phyloP scores from a whole-genome alignment of 2,888 invertebrate genomes.

The Clistopyga incitator region DNA sequence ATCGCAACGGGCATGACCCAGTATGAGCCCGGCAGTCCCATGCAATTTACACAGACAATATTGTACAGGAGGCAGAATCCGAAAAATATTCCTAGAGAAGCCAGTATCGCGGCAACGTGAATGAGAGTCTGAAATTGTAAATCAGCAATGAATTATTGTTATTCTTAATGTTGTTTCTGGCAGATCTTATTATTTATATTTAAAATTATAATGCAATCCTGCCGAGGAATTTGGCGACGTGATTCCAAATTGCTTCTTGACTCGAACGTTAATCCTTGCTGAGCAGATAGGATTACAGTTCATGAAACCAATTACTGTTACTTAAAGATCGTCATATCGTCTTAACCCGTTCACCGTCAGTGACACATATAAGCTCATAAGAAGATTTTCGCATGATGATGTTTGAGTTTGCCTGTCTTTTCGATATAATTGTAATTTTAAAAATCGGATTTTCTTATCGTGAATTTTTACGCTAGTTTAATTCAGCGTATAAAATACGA shows the following conservation, averaged over 20 bases:
- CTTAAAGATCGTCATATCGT: too few relatives aligned
- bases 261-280: too few relatives aligned
- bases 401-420: too few relatives aligned
- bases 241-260: too few relatives aligned
- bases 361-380: too few relatives aligned
- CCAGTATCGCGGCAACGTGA: constrained; percentile 90
- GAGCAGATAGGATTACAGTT: too few relatives aligned
- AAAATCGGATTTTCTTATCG: constrained; percentile 7
- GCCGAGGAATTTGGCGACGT: too few relatives aligned
- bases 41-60: constrained; percentile 91
- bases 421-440: too few relatives aligned
- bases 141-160: constrained; percentile 21
- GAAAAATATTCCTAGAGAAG: constrained; percentile 93
- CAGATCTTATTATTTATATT: background rate
- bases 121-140: constrained; percentile 91
- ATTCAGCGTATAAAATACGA: too few relatives aligned
- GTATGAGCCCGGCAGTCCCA: constrained; percentile 94
- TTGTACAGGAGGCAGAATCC: constrained; percentile 94
- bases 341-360: too few relatives aligned
- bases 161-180: background rate
- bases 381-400: background rate
- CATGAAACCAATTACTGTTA: too few relatives aligned
- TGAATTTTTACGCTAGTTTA: background rate
- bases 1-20: constrained; percentile 94
- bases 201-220: too few relatives aligned